These are phyloP conservation scores for Pangasius krempfi DNA, from an alignment of 2,797 vertebrate genomes.

Conservation along the genomic window DNA sequence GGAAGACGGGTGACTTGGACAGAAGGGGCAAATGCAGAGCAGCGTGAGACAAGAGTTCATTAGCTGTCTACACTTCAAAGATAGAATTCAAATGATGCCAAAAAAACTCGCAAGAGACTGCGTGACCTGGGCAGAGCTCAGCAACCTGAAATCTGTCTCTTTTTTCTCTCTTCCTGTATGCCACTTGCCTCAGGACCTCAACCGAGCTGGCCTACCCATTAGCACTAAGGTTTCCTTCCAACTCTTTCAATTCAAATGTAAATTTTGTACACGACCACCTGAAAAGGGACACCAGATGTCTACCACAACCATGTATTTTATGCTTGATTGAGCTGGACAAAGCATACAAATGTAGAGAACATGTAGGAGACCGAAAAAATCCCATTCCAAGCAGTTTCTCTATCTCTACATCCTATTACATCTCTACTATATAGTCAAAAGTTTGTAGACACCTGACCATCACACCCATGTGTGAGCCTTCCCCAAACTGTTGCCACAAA, in stretches of 20 bases:
- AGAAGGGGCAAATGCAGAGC: conserved; percentile 46
- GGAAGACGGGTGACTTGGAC: conserved; percentile 6
- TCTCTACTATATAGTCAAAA: not conserved
- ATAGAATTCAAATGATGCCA: conserved; percentile 23
- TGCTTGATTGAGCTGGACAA: not conserved
- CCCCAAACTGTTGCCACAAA: not conserved
- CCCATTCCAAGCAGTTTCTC: not conserved
- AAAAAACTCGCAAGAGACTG: not conserved
- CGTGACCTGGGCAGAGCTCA: not conserved
- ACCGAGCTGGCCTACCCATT: not conserved
- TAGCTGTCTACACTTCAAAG: conserved; percentile 19
- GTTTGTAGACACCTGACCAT: not conserved
- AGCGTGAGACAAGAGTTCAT: conserved; percentile 19
- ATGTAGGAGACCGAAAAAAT: not conserved
- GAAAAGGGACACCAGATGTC: not conserved
- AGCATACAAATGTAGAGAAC: not conserved
- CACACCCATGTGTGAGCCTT: not conserved
- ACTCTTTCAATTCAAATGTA: not conserved
- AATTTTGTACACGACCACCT: not conserved
- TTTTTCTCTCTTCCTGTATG: not conserved
- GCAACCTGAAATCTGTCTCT: not conserved
- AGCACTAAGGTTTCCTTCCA: not conserved
- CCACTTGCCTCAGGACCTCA: not conserved
- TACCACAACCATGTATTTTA: not conserved
- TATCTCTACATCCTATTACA: not conserved